Percentiles rank a stretch among this genome's conserved stretches.
phyloP scores from a whole-genome alignment of 2,888 invertebrate genomes.

The Malacosoma neustria region DNA sequence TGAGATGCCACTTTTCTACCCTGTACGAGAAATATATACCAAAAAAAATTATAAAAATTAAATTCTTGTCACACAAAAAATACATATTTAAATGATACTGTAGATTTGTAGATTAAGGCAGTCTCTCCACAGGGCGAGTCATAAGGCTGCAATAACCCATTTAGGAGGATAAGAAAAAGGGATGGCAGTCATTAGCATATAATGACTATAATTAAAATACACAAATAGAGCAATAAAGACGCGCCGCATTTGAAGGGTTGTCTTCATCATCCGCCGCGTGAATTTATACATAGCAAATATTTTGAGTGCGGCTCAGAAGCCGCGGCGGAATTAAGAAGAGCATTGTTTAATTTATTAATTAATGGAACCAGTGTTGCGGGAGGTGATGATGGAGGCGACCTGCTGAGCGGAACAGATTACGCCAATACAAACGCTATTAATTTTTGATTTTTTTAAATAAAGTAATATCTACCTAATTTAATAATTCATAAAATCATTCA shows the following conservation, averaged over 20 bases:
- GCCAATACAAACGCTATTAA: conserved; percentile 13
- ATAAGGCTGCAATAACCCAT: conserved; percentile 72
- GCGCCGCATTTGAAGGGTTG: conserved; percentile 69
- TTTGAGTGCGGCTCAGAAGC: conserved; percentile 57
- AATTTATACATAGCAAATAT: conserved; percentile 73
- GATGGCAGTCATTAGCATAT: conserved; percentile 76
- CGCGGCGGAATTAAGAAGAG: conserved; percentile 57
- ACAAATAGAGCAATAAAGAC: conserved; percentile 80
- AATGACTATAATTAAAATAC: conserved; percentile 84
- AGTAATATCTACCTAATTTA: no score
- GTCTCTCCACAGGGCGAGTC: no score
- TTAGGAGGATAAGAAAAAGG: conserved; percentile 75
- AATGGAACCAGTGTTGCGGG: conserved; percentile 59
- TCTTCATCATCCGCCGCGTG: conserved; percentile 66
- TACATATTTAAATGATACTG: no score
- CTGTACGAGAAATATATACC: no score
- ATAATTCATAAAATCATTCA: no score
- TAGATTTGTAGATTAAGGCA: no score
- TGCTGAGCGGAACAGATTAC: conserved; percentile 29
- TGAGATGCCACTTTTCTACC: no score
- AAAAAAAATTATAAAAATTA: no score
- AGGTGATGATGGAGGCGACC: conserved; percentile 32
- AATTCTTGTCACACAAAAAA: no score
- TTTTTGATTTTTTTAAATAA: no score
- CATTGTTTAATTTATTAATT: conserved; percentile 73